Conservation (phyloP, 2,888 invertebrate genomes). For the Sinohyriopsis cumingii region DNA sequence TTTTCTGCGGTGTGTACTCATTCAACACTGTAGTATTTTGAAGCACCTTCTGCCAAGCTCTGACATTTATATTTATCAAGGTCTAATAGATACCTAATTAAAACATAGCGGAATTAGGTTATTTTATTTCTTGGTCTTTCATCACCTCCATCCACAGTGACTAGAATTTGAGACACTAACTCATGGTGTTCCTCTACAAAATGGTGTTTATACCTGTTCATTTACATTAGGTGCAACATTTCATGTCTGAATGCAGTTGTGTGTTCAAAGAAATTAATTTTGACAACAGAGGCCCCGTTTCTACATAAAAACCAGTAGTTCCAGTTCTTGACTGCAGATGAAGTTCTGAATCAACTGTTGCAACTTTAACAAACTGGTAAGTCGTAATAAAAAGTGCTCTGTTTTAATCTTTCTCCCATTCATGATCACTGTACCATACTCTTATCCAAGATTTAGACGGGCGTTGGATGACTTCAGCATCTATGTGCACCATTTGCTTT, state of each 20-base stretch:
- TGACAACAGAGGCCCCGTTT: not conserved
- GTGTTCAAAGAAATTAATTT: conserved; percentile 3
- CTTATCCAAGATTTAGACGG: too few relatives aligned
- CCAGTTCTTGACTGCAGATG: not conserved
- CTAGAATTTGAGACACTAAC: conserved; percentile 6
- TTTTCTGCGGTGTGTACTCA: conserved; percentile 14
- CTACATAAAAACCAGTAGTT: too few relatives aligned
- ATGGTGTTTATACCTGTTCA: not conserved
- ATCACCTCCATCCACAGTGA: conserved; percentile 11
- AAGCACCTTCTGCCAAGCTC: conserved; percentile 10
- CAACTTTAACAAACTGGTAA: conserved; percentile 10
- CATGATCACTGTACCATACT: too few relatives aligned
- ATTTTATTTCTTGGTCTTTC: conserved; percentile 8
- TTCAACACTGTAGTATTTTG: conserved; percentile 18
- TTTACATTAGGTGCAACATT: not conserved
- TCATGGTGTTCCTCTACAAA: conserved; percentile 1
- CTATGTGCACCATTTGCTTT: too few relatives aligned
- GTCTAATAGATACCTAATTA: conserved; percentile 10
- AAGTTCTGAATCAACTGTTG: not conserved
- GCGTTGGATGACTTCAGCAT: too few relatives aligned
- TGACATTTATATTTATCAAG: conserved; percentile 10
- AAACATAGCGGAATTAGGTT: conserved; percentile 3
- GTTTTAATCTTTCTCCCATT: too few relatives aligned
- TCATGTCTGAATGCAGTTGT: conserved; percentile 5
- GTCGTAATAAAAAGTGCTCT: not conserved